Percentiles rank a stretch among this genome's conserved stretches.
phyloP scores from a whole-genome alignment of 1,140 invertebrate genomes.

The Mycetomoellerius zeteki region DNA sequence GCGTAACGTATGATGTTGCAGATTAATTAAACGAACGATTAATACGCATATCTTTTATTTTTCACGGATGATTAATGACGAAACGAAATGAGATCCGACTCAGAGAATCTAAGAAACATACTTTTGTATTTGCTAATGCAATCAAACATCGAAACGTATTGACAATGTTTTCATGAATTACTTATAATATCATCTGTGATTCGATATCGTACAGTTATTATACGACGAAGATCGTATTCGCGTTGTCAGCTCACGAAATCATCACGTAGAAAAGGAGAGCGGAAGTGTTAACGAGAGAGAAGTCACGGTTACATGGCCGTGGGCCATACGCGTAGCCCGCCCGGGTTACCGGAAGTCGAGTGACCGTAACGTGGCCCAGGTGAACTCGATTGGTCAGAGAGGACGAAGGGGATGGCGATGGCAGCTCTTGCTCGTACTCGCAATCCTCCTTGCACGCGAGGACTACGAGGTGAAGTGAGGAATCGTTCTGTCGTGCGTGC shows the following conservation, averaged over 20 bases:
- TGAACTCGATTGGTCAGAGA: constrained; percentile 70
- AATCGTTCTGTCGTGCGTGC: constrained; percentile 29
- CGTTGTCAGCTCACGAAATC: constrained; percentile 24
- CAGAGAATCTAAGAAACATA: background rate
- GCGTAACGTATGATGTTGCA: background rate
- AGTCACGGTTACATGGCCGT: constrained; percentile 75
- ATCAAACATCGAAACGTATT: background rate
- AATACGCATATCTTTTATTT: background rate
- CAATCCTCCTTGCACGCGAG: constrained; percentile 38
- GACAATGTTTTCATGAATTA: background rate
- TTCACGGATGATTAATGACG: background rate
- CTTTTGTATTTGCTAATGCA: background rate
- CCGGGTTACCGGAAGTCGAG: constrained; percentile 82
- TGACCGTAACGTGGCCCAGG: constrained; percentile 78
- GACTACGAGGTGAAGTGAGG: constrained; percentile 56
- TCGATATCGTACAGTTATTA: background rate
- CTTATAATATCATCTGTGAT: background rate
- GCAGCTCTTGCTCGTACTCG: constrained; percentile 12
- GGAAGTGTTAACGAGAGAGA: constrained; percentile 76
- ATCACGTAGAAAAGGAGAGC: constrained; percentile 66
- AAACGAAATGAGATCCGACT: background rate
- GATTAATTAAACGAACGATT: constrained; percentile 39
- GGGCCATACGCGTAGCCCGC: constrained; percentile 69
- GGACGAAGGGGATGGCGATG: constrained; percentile 32
- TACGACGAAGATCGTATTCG: constrained; percentile 4